phyloP scores from a whole-genome alignment of 2,888 invertebrate species.

The Campopleginae sp. region DNA sequence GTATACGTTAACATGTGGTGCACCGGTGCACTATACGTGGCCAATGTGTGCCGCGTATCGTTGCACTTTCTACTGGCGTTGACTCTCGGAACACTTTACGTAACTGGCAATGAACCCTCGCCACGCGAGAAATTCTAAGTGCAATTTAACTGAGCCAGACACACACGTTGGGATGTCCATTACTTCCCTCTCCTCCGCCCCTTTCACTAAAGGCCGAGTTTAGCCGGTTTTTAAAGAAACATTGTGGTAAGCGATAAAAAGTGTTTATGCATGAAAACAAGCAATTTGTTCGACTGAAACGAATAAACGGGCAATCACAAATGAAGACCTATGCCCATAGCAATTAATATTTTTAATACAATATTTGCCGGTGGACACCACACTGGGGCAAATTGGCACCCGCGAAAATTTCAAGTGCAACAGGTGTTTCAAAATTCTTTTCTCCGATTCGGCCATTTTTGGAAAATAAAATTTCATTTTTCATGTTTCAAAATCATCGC shows the following conservation, averaged over 20 bases:
- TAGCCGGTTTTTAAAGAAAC: background rate
- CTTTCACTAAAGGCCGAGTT: background rate
- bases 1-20: slow-evolving; percentile 4
- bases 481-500: too few species aligned
- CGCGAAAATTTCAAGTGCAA: too few species aligned
- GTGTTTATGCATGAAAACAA: background rate
- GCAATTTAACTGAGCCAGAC: slow-evolving; percentile 51
- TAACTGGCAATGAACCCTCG: slow-evolving; percentile 83
- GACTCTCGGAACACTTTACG: slow-evolving; percentile 75
- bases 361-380: too few species aligned
- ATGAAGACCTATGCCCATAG: background rate
- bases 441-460: too few species aligned
- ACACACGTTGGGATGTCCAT: slow-evolving; percentile 32
- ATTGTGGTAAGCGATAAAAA: background rate
- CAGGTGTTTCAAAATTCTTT: too few species aligned
- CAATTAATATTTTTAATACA: background rate
- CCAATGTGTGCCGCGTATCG: slow-evolving; percentile 65
- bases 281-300: background rate
- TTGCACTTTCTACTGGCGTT: slow-evolving; percentile 78
- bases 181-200: slow-evolving; percentile 9
- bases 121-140: slow-evolving; percentile 50
- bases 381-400: too few species aligned
- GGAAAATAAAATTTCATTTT: too few species aligned
- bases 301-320: background rate
- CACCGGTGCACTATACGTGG: slow-evolving; percentile 50